Percentiles rank a stretch among this genome's conserved stretches.
Evolutionary conservation across 2,113 vertebrate species (phyloP).

Genomic region (Aptenodytes patagonicus): DNA sequence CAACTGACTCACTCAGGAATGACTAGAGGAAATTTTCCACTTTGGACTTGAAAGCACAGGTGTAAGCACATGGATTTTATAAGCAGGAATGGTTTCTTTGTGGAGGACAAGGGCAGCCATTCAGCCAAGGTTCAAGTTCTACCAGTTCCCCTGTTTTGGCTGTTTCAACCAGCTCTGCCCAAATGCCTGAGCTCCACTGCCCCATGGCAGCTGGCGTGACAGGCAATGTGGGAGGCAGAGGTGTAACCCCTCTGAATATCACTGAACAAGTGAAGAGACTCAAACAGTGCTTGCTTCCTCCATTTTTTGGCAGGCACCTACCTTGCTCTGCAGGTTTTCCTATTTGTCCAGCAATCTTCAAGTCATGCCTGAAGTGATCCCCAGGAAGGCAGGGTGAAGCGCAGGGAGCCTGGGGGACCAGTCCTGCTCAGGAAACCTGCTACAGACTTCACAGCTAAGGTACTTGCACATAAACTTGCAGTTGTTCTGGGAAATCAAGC

Average conservation of each 20-base stretch:
- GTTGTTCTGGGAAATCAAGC: neutral
- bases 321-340: slow-evolving; percentile 4
- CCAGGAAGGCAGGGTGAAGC: neutral
- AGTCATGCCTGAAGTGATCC: neutral
- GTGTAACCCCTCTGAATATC: neutral
- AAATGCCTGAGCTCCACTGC: neutral
- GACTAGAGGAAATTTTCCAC: neutral
- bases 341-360: neutral
- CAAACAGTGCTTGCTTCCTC: neutral
- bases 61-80: neutral
- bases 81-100: neutral
- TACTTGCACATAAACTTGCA: neutral
- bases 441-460: neutral
- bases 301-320: neutral
- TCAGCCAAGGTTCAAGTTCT: neutral
- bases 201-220: neutral
- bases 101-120: neutral
- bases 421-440: neutral
- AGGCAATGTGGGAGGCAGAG: neutral
- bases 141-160: neutral
- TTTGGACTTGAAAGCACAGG: neutral
- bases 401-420: neutral
- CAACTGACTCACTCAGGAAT: neutral
- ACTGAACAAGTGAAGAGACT: neutral
- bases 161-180: neutral